Conservation (phyloP, 2,888 invertebrate species). For the Ormyrus pomaceus region DNA sequence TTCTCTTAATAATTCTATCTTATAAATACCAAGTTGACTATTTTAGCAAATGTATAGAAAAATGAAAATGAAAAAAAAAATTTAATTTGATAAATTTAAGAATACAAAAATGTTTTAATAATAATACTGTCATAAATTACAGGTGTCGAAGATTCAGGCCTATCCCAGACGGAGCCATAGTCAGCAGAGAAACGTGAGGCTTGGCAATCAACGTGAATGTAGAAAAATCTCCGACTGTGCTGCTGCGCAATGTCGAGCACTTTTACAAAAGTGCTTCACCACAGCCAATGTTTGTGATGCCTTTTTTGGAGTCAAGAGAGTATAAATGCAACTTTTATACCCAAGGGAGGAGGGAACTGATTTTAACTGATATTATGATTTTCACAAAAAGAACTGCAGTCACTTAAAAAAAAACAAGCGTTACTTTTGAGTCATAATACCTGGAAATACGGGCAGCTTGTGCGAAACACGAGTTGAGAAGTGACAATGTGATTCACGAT, state of each 20-base stretch:
- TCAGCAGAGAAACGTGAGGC: conserved; percentile 73
- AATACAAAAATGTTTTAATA: too few species aligned
- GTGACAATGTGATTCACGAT: conserved; percentile 47
- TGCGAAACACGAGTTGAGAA: conserved; percentile 29
- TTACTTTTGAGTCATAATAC: conserved; percentile 38
- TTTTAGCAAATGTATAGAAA: too few species aligned
- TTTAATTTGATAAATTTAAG: too few species aligned
- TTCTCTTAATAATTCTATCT: too few species aligned
- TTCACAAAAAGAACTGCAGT: conserved; percentile 2
- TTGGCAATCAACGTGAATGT: conserved; percentile 62
- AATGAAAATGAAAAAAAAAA: too few species aligned
- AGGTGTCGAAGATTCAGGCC: conserved; percentile 74
- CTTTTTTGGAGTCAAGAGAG: conserved; percentile 64
- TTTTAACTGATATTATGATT: neutral
- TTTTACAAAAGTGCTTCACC: conserved; percentile 63
- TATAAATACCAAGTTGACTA: too few species aligned
- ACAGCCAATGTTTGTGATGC: conserved; percentile 70
- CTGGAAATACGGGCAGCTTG: neutral
- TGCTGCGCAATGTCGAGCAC: conserved; percentile 51
- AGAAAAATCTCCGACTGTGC: conserved; percentile 65
- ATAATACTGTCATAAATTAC: neutral
- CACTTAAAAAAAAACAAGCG: conserved; percentile 34
- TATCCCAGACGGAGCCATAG: conserved; percentile 71
- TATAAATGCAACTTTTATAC: conserved; percentile 62
- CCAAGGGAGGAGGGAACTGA: conserved; percentile 13